Conservation (phyloP, 2,113 vertebrate species). For the Myrmecophaga tridactyla region DNA sequence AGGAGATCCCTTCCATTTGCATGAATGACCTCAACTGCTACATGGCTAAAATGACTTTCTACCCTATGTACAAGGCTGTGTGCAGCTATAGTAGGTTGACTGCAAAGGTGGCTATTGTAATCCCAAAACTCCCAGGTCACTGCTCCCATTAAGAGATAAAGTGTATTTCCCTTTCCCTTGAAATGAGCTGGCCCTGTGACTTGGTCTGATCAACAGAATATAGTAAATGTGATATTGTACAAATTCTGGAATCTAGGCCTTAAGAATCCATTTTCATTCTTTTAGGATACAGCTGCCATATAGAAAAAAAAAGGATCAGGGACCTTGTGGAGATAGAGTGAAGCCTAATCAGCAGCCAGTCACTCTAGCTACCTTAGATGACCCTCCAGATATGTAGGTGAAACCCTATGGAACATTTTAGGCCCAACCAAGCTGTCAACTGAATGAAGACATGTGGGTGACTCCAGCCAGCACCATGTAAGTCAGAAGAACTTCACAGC, state of each 20-base stretch:
- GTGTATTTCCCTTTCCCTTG: too few relatives aligned
- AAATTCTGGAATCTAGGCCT: not conserved
- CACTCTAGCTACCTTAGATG: not conserved
- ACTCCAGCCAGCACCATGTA: not conserved
- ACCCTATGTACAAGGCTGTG: not conserved
- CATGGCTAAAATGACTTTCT: not conserved
- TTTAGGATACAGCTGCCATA: not conserved
- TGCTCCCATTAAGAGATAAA: not conserved
- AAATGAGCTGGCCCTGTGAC: too few relatives aligned
- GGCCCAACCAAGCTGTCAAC: not conserved
- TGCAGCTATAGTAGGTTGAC: not conserved
- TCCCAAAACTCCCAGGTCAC: fast-evolving
- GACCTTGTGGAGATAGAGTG: not conserved
- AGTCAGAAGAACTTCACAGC: not conserved
- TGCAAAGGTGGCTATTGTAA: not conserved
- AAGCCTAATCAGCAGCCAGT: not conserved
- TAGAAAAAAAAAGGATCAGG: not conserved
- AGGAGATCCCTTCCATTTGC: fast-evolving
- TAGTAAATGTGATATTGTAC: not conserved
- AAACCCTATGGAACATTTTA: not conserved
- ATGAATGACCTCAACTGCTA: not conserved
- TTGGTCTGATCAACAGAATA: too few relatives aligned
- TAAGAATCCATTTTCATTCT: not conserved
- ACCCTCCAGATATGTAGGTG: not conserved
- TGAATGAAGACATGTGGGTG: not conserved